Percentiles rank a stretch among this genome's conserved stretches.
Conservation (phyloP, 1,140 invertebrate genomes). For the Drosophila elegans region DNA sequence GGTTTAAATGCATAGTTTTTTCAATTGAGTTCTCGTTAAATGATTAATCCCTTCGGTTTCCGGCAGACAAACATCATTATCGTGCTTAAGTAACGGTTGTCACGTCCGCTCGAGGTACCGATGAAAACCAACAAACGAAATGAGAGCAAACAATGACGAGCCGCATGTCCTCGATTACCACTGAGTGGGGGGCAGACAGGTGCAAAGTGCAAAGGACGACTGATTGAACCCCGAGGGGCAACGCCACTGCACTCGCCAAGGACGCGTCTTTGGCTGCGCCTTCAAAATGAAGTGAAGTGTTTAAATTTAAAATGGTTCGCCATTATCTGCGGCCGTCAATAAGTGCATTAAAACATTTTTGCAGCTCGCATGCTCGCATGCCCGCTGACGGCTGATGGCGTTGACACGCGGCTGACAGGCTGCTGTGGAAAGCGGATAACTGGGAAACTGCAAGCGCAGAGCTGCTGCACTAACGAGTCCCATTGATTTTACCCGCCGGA, state of each 20-base stretch:
- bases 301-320: conserved; percentile 57
- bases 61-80: conserved; percentile 23
- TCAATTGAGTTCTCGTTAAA: conserved; percentile 21
- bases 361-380: conserved; percentile 24
- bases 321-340: conserved; percentile 53
- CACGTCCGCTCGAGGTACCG: conserved; percentile 15
- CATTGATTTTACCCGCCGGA: conserved; percentile 40
- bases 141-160: conserved; percentile 30
- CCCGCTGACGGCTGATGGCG: conserved; percentile 30
- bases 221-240: conserved; percentile 19
- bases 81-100: conserved; percentile 14
- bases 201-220: conserved; percentile 31
- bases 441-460: conserved; percentile 40
- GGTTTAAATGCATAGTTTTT: conserved; percentile 14
- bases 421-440: conserved; percentile 24
- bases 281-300: conserved; percentile 34
- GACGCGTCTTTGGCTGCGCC: conserved; percentile 26
- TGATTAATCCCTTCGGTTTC: conserved; percentile 33
- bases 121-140: conserved; percentile 15
- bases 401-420: conserved; percentile 26
- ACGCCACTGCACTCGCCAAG: conserved; percentile 28
- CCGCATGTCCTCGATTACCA: conserved; percentile 18
- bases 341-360: conserved; percentile 53
- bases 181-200: conserved; percentile 30
- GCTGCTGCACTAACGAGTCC: conserved; percentile 43